Evolutionary conservation across 2,888 invertebrate species (phyloP), one percentile per base, ranked within the genome.

Genomic region (Amiota communis): DNA sequence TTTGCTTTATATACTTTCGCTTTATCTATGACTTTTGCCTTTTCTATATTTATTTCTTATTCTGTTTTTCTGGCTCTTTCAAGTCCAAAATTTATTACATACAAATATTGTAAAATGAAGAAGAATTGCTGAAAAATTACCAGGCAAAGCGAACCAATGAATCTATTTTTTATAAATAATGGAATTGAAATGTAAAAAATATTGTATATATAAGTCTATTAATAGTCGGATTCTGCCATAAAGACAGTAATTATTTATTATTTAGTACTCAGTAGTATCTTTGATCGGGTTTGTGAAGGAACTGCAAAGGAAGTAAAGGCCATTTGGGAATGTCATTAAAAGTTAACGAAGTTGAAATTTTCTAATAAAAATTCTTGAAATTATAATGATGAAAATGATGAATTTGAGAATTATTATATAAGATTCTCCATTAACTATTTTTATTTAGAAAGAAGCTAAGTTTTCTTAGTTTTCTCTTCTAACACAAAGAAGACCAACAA

Each of bases 1-100:
- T 51, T 12, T 12, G n/a, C 53, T 3, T 12, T 6, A n/a, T 51
- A 13, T n/a, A 3, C 12, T n/a, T 51, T 81, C 75, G 74, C 73
- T 36, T 36, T 36, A 36, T 36, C 36, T 36, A 36, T 6, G 36
- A 36, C 36, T 79, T 73, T 69, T 72, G 56, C 73, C 72, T 72
- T 78, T 51, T n/a, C 53, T 12, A 51, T 8, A 1, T 51, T 51
- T 51, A 51, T 11, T 51, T 12, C 3, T 36, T 36, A 36, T 36
- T 36, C 23, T 2, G 4, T 36, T 36, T 36, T 36, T 36, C 36
- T 36, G 36, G 6, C 36, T 36, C 36, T 36, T 51, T n/a, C 53
- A 3, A 51, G 53, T 51, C 6, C 36, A 12, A 13, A 51, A 51
- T n/a, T 51, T 51, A 51, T 51, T 51, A 8, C 53, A 51, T 12